Conservation (phyloP, 2,113 vertebrate genomes). For the Brachypodius melanocephalos region DNA sequence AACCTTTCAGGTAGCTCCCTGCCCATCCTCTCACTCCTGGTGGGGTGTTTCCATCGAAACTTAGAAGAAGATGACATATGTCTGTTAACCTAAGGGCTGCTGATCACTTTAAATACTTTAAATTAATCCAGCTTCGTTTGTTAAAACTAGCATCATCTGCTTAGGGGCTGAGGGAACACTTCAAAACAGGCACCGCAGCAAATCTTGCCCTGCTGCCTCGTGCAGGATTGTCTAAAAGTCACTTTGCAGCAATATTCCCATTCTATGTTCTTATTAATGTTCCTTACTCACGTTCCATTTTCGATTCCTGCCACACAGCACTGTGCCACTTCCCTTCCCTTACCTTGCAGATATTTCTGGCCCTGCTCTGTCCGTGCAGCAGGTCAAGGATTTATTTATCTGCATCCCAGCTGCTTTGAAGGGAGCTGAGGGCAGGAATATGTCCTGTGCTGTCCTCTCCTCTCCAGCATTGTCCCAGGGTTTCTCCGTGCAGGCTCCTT, state of each 20-base stretch:
- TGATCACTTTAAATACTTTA: slow-evolving; percentile 63
- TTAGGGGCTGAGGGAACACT: neutral
- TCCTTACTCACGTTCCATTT: neutral
- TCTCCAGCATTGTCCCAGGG: neutral
- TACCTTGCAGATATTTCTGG: neutral
- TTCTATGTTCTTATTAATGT: fast-evolving
- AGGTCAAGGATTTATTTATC: neutral
- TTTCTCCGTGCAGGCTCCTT: neutral
- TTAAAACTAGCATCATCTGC: slow-evolving; percentile 70
- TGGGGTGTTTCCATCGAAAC: neutral
- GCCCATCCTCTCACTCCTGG: neutral
- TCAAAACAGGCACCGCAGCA: neutral
- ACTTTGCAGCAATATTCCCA: neutral
- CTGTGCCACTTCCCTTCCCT: neutral
- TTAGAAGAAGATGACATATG: slow-evolving; percentile 75
- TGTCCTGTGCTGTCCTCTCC: neutral
- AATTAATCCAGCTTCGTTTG: slow-evolving; percentile 69
- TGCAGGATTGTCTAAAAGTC: neutral
- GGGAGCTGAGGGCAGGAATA: neutral
- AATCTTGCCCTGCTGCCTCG: neutral
- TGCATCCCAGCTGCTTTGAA: neutral
- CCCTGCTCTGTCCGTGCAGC: neutral
- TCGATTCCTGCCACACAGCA: neutral
- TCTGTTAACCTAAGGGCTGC: slow-evolving; percentile 73
- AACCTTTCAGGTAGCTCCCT: slow-evolving; percentile 75